Base-by-base conservation (phyloP, 2,797 vertebrate genomes). In the Tragopan temminckii region DNA sequence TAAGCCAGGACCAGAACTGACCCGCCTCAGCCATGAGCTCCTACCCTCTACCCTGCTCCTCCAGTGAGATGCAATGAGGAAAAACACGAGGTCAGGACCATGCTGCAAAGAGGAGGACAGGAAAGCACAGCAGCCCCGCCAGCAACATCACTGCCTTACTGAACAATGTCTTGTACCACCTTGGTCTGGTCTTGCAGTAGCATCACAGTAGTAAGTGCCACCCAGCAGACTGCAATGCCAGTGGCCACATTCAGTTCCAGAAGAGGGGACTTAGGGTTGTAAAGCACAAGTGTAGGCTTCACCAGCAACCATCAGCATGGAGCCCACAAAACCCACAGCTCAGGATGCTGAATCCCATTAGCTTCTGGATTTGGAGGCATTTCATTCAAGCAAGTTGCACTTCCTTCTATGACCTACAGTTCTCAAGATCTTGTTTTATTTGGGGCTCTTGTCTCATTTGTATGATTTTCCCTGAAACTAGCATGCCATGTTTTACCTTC, bases 101-200 rank as follows among this genome's bases (percentile, higher is more conserved):
- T 1, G 18, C 0, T 31, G 52, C 19, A 53, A 20, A 18, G 5
- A 13, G 62, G n/a, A 20, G 4, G 17, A 55, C 27, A 67, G 13
- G 40, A 23, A 5, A 79, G 20, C 12, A 7, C n/a, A 70, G 33
- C 52, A 85, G 15, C 45, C 12, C 82, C 72, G 31, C 29, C 31
- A 42, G 33, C 33, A 43, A 58, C 84, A 87, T 9, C 27, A 46
- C 14, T 0, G 0, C 45, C 31, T 74, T 36, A 43, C 18, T 2
- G 35, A 53, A 5, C 20, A 13, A 9, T 0, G 0, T 1, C 11
- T 19, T 33, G 46, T 50, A 62, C 18, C 29, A 5, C 5, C 31
- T 35, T 10, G 40, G n/a, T 80, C 20, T 35, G 23, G 45, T 38
- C 58, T 62, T 15, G 48, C 4, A 5, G 31, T 58, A 61, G 23